Evolutionary conservation across 1,140 invertebrate species (phyloP).

Genomic region (Aphaenogaster ashmeadi): DNA sequence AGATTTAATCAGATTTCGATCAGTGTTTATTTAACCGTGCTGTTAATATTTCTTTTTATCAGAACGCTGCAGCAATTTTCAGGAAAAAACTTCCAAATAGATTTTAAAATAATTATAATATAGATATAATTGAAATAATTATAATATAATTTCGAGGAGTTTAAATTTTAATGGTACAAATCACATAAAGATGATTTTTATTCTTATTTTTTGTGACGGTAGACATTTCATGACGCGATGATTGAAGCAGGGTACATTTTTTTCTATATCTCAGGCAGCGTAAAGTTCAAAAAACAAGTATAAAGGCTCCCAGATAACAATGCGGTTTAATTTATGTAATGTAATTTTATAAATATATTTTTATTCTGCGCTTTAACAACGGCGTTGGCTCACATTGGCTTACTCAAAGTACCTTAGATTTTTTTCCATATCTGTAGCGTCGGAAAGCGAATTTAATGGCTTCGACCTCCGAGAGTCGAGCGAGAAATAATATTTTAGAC

Average conservation of each 20-base stretch:
- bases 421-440: background rate
- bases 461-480: background rate
- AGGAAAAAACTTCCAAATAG: background rate
- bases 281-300: no score
- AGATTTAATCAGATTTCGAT: background rate
- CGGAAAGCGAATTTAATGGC: background rate
- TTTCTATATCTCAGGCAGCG: no score
- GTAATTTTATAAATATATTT: no score
- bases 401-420: no score
- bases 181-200: background rate
- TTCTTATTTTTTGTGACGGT: background rate
- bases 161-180: background rate
- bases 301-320: no score
- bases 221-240: background rate
- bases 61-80: background rate
- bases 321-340: no score
- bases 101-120: background rate
- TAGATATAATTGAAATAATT: no score
- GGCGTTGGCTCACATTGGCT: no score
- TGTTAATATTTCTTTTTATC: background rate
- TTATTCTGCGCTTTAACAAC: no score
- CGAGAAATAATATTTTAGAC: slow-evolving; percentile 9
- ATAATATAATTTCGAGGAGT: background rate
- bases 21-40: background rate
- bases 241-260: background rate